Percentiles rank a stretch among this genome's conserved stretches.
These are phyloP conservation scores for Burhinus oedicnemus DNA, from an alignment of 2,113 vertebrate genomes.

Conservation along the genomic window DNA sequence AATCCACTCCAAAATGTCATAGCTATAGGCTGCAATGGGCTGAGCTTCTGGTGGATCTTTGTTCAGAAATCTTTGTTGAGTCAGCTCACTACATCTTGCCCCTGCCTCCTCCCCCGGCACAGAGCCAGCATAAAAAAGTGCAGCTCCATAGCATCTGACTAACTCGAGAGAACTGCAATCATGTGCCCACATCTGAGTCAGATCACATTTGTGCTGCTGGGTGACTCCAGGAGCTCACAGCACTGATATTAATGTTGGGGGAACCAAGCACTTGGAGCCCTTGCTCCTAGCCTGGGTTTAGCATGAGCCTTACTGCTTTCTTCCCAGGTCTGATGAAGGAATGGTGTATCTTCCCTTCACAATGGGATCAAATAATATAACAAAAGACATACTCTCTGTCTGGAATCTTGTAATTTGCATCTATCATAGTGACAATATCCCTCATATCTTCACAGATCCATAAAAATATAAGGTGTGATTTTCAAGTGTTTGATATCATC, in stretches of 20 bases:
- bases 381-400: not conserved
- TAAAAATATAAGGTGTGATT: not conserved
- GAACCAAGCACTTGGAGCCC: not conserved
- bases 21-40: not conserved
- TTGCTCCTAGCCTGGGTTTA: not conserved
- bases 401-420: not conserved
- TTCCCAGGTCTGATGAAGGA: not conserved
- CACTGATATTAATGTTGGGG: not conserved
- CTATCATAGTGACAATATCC: not conserved
- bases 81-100: slow-evolving; percentile 7
- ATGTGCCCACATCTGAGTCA: not conserved
- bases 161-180: not conserved
- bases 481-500: not conserved
- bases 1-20: not conserved
- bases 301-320: not conserved
- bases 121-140: not conserved
- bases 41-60: not conserved
- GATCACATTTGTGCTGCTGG: not conserved
- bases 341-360: not conserved
- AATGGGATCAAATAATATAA: not conserved
- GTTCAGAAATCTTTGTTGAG: not conserved
- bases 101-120: not conserved
- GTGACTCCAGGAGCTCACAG: not conserved
- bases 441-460: not conserved
- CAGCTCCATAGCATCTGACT: not conserved